These are phyloP conservation scores for Pardalotus punctatus DNA, from an alignment of 2,113 vertebrate species.

Conservation along the genomic window DNA sequence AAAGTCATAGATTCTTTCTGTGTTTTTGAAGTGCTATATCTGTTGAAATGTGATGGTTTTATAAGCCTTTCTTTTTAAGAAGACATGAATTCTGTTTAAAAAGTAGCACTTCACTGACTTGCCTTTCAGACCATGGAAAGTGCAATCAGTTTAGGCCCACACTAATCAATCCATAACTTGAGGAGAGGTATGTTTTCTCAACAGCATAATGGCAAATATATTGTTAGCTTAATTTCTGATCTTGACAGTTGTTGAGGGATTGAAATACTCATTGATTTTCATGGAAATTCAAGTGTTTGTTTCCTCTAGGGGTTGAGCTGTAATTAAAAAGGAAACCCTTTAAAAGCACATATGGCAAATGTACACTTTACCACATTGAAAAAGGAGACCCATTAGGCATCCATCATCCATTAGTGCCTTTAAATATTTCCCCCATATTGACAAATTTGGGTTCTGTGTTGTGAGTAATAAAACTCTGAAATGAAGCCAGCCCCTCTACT, in stretches of 20 bases:
- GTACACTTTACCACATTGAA: not conserved
- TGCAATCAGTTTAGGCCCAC: not conserved
- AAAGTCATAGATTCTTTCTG: not conserved
- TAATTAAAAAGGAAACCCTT: conserved; percentile 42
- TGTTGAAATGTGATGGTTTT: not conserved
- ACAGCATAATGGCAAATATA: not conserved
- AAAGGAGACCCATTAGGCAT: conserved; percentile 4
- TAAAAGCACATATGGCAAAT: conserved; percentile 45
- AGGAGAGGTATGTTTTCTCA: not conserved
- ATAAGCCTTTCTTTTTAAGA: not conserved
- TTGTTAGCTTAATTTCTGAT: conserved; percentile 25
- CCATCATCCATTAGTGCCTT: conserved; percentile 32
- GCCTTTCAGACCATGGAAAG: not conserved
- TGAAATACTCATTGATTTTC: conserved; percentile 44
- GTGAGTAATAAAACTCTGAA: not conserved
- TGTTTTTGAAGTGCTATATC: not conserved
- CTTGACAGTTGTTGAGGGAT: not conserved
- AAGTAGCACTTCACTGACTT: not conserved
- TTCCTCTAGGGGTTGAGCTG: conserved; percentile 17
- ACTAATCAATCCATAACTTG: not conserved
- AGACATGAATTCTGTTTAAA: not conserved
- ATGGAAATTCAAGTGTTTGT: conserved; percentile 24
- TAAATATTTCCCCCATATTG: conserved; percentile 8
- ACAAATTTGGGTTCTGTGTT: not conserved
- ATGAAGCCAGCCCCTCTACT: not conserved